Percentiles rank a stretch among this genome's conserved stretches.
phyloP scores from a whole-genome alignment of 2,113 vertebrate genomes.

The Atlantisia rogersi region DNA sequence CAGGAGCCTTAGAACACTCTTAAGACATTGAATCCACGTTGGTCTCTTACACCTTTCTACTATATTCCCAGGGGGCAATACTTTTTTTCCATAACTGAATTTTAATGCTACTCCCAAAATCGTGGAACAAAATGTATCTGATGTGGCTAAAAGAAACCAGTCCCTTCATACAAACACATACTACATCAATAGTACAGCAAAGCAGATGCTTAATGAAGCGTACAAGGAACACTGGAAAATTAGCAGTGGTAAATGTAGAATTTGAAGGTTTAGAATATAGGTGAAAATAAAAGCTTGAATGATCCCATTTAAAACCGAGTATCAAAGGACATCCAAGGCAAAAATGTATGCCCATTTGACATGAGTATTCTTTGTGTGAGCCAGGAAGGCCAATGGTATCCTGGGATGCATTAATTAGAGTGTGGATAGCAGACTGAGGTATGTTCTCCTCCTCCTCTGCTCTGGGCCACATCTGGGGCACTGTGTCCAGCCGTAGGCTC shows the following conservation, averaged over 20 bases:
- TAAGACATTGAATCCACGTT: not conserved
- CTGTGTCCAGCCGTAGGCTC: too few relatives aligned
- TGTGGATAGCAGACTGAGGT: too few relatives aligned
- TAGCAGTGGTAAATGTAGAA: not conserved
- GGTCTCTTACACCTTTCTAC: not conserved
- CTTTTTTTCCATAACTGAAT: not conserved
- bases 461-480: too few relatives aligned
- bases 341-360: not conserved
- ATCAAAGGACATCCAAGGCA: not conserved
- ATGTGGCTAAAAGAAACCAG: not conserved
- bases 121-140: not conserved
- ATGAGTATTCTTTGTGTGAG: too few relatives aligned
- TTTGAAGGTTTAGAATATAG: not conserved
- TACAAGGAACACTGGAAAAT: not conserved
- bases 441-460: too few relatives aligned
- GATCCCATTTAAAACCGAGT: not conserved
- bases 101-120: not conserved
- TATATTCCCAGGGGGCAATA: fast-evolving
- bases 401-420: too few relatives aligned
- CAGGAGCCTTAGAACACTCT: not conserved
- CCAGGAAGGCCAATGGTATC: too few relatives aligned
- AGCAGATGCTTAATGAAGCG: not conserved
- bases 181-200: not conserved
- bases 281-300: not conserved
- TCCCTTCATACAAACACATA: not conserved